These are phyloP conservation scores for Hiodon alosoides DNA, from an alignment of 2,113 vertebrate genomes.

Conservation along the genomic window DNA sequence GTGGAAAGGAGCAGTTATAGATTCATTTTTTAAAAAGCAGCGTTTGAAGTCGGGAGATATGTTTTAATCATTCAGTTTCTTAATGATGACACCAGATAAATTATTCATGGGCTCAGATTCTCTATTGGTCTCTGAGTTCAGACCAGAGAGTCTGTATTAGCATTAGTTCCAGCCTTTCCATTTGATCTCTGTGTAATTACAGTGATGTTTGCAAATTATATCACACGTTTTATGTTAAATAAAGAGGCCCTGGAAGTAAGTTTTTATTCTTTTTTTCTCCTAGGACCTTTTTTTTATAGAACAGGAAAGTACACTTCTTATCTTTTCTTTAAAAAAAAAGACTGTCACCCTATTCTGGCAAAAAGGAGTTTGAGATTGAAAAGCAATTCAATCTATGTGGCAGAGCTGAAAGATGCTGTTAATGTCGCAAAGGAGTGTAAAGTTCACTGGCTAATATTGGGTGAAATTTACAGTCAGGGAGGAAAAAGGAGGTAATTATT, in stretches of 20 bases:
- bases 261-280: slow-evolving; percentile 27
- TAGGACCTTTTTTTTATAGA: slow-evolving; percentile 19
- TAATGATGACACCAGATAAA: slow-evolving; percentile 73
- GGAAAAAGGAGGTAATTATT: not conserved
- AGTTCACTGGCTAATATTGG: not conserved
- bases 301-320: too few relatives aligned
- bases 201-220: slow-evolving; percentile 28
- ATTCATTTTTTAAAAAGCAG: slow-evolving; percentile 23
- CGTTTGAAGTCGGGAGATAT: slow-evolving; percentile 66
- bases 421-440: too few relatives aligned
- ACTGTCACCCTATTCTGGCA: not conserved
- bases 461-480: not conserved
- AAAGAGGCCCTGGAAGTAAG: slow-evolving; percentile 24
- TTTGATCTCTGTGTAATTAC: slow-evolving; percentile 52
- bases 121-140: slow-evolving; percentile 52
- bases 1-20: not conserved
- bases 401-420: not conserved
- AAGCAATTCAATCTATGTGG: not conserved
- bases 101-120: slow-evolving; percentile 66
- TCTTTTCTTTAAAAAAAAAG: too few relatives aligned
- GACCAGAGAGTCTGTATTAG: slow-evolving; percentile 30
- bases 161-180: slow-evolving; percentile 36
- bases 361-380: not conserved
- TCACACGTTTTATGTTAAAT: slow-evolving; percentile 33
- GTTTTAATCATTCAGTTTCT: slow-evolving; percentile 72